These are phyloP conservation scores for Hylomyscus alleni DNA, from an alignment of 2,797 vertebrate species.

Conservation along the genomic window DNA sequence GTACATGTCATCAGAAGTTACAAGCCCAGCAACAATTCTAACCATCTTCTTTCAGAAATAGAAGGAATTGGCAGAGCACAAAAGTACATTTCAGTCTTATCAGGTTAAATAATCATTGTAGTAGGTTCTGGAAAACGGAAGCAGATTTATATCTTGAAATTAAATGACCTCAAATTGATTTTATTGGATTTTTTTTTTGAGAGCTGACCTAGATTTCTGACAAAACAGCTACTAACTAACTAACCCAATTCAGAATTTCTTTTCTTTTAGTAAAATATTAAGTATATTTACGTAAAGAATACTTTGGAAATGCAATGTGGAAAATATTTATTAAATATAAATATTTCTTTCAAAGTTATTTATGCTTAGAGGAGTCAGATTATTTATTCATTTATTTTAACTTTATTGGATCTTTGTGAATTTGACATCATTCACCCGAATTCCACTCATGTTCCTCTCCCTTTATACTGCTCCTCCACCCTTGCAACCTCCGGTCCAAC, in stretches of 20 bases:
- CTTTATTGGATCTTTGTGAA: not conserved
- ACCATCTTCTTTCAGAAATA: not conserved
- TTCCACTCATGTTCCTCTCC: not conserved
- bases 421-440: not conserved
- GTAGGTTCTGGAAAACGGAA: not conserved
- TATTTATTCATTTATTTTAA: not conserved
- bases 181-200: not conserved
- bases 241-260: not conserved
- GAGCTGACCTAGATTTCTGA: not conserved
- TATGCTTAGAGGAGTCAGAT: not conserved
- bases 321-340: not conserved
- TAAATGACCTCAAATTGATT: not conserved
- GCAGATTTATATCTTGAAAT: constrained; percentile 8
- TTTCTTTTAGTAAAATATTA: not conserved
- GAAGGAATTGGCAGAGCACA: not conserved
- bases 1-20: not conserved
- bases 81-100: not conserved
- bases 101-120: not conserved
- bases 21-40: constrained; percentile 35
- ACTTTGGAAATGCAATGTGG: not conserved
- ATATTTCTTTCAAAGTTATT: not conserved
- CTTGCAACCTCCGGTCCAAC: not conserved
- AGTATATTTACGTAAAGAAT: not conserved
- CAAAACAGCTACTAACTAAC: constrained; percentile 28
- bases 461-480: not conserved